Evolutionary conservation across 2,797 vertebrate species (phyloP).

Genomic region (Buphagus erythrorhynchus): DNA sequence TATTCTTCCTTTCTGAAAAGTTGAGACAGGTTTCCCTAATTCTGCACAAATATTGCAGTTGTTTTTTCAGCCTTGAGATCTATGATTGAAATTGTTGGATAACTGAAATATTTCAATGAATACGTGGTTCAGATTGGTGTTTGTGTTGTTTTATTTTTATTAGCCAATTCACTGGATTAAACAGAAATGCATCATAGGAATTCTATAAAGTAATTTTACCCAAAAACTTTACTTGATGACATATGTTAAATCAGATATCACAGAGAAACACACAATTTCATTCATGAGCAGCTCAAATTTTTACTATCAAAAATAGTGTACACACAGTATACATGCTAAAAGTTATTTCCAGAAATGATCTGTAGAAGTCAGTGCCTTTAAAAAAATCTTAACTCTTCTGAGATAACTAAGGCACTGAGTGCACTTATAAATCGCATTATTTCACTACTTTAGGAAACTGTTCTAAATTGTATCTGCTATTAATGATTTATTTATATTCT

Average conservation of each 20-base stretch:
- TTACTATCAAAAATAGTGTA: background rate
- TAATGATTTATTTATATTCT: background rate
- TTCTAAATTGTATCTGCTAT: background rate
- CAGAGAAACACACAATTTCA: background rate
- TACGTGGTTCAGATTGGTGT: background rate
- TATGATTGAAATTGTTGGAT: background rate
- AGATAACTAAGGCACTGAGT: background rate
- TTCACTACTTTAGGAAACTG: background rate
- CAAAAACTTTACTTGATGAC: background rate
- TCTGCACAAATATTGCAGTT: background rate
- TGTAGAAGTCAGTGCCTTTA: background rate
- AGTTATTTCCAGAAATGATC: background rate
- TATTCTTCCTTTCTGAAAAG: background rate
- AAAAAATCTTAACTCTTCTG: background rate
- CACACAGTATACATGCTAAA: background rate
- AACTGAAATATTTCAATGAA: background rate
- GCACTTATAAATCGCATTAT: background rate
- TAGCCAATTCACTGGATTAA: background rate
- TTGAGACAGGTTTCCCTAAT: background rate
- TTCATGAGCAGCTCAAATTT: background rate
- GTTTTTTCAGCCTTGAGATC: background rate
- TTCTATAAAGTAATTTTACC: background rate
- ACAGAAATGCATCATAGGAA: background rate
- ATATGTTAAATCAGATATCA: background rate
- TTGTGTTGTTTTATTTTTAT: background rate